Conservation (phyloP, 1,140 invertebrate genomes). For the Leptinotarsa defecta region DNA sequence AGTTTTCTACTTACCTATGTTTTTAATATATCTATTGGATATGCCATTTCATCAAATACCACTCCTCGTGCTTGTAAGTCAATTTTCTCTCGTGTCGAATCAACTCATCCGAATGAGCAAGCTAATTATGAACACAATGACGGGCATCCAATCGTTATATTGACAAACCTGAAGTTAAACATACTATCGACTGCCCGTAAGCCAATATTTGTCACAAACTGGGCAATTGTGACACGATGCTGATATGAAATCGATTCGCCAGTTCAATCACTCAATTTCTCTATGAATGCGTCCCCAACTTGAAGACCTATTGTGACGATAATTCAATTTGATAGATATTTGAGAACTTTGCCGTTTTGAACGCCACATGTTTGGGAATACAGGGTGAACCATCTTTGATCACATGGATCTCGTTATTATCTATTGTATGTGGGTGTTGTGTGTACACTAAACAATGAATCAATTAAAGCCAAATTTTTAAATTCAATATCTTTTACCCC, state of each 20-base stretch:
- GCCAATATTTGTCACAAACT: conserved; percentile 15
- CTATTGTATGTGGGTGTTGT: no score
- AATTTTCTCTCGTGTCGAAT: not conserved
- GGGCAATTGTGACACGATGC: conserved; percentile 1
- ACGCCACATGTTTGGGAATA: no score
- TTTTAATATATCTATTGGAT: no score
- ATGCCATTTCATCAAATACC: no score
- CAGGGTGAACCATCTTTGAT: no score
- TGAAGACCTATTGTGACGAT: not conserved
- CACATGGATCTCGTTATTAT: no score
- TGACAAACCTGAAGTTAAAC: not conserved
- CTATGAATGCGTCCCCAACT: conserved; percentile 1
- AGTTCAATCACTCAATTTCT: conserved; percentile 11
- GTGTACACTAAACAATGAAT: no score
- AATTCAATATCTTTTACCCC: no score
- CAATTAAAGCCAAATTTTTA: no score
- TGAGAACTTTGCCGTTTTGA: not conserved
- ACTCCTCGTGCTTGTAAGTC: not conserved
- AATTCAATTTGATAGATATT: not conserved
- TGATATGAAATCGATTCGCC: not conserved
- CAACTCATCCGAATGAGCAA: not conserved
- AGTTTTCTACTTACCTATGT: no score
- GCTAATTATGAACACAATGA: not conserved
- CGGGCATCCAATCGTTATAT: not conserved
- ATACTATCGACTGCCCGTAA: not conserved